These are phyloP conservation scores for Sebastes miniatus DNA, from an alignment of 2,797 vertebrate genomes.

Conservation along the genomic window DNA sequence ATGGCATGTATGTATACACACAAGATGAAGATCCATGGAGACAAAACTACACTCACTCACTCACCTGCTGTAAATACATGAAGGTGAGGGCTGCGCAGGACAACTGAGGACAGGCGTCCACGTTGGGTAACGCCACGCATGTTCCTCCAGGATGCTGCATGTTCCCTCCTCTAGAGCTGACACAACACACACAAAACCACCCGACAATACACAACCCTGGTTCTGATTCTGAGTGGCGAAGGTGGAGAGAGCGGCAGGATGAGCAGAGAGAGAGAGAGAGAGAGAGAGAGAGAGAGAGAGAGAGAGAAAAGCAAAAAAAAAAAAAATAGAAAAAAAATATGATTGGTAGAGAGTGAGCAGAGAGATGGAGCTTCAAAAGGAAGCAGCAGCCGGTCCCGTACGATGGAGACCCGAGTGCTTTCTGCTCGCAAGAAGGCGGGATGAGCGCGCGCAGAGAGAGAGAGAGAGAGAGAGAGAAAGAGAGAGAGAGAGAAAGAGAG, in stretches of 20 bases:
- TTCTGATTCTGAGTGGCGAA: slow-evolving; percentile 1
- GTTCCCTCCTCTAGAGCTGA: slow-evolving; percentile 76
- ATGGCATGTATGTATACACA: neutral
- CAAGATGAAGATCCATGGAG: neutral
- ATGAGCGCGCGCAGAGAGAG: slow-evolving; percentile 2
- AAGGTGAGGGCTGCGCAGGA: slow-evolving; percentile 97
- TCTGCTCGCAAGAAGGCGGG: slow-evolving; percentile 51
- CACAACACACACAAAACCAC: slow-evolving; percentile 75
- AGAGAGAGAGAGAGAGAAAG: slow-evolving; percentile 7
- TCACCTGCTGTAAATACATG: slow-evolving; percentile 96
- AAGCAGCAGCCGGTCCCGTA: slow-evolving; percentile 47
- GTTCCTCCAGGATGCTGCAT: slow-evolving; percentile 98
- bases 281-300: too few species aligned
- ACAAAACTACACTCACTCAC: neutral
- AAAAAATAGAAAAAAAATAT: neutral
- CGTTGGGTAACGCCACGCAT: slow-evolving; percentile 94
- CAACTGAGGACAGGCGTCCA: slow-evolving; percentile 95
- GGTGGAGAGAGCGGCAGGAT: neutral
- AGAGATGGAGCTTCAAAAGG: slow-evolving; percentile 51
- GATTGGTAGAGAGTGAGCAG: slow-evolving; percentile 19
- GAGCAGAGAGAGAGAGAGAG: neutral
- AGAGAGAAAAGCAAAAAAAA: neutral
- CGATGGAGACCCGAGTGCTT: slow-evolving; percentile 51
- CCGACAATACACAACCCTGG: slow-evolving; percentile 19
- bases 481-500: neutral